A percentile compares a stretch with the other conserved stretches of the same genome.
Evolutionary conservation across 2,797 vertebrate genomes (phyloP).

Genomic region (Channa striata): DNA sequence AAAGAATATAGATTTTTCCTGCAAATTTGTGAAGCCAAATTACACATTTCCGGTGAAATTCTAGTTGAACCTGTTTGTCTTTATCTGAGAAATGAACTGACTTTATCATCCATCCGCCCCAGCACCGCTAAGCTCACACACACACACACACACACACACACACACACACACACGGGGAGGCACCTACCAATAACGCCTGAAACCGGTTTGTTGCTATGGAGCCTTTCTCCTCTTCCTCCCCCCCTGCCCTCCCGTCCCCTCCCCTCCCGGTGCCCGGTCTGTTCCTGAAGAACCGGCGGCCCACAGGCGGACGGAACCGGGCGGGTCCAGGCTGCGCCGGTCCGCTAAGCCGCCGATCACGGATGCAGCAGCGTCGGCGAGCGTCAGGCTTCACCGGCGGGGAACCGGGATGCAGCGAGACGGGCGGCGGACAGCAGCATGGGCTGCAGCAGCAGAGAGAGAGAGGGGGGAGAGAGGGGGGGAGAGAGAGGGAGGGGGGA

Average conservation of each 20-base stretch:
- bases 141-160: conserved; percentile 10
- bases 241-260: conserved; percentile 27
- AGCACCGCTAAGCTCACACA: conserved; percentile 33
- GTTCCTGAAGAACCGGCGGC: conserved; percentile 16
- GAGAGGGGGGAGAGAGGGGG: no score
- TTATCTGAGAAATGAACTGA: background rate
- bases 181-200: conserved; percentile 69
- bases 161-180: conserved; percentile 39
- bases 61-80: conserved; percentile 1
- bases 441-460: conserved; percentile 76
- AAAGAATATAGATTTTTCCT: conserved; percentile 12
- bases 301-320: background rate
- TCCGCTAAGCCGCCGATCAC: conserved; percentile 32
- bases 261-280: conserved; percentile 3
- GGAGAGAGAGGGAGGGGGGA: no score
- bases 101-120: conserved; percentile 48
- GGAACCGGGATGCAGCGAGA: conserved; percentile 55
- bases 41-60: no score
- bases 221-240: conserved; percentile 40
- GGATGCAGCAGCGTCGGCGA: conserved; percentile 33
- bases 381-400: conserved; percentile 41
- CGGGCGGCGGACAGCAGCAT: conserved; percentile 68
- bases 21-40: no score
- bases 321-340: conserved; percentile 17
- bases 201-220: conserved; percentile 77